phyloP scores from a whole-genome alignment of 2,113 vertebrate genomes.

The Tragelaphus scriptus region DNA sequence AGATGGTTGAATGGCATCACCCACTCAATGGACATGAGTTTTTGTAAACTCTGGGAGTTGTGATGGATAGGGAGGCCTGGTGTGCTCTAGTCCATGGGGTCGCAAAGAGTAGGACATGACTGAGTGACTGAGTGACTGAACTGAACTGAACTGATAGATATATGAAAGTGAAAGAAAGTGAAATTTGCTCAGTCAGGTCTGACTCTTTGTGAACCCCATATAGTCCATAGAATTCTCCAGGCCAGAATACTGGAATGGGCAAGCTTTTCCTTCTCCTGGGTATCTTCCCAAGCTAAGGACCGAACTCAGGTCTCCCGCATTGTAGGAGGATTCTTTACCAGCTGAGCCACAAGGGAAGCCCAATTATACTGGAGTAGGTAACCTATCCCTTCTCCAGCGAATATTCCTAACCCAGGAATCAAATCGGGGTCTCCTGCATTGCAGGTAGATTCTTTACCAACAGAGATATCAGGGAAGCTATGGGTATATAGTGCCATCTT shows the following conservation, averaged over 20 bases:
- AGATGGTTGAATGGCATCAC: not conserved
- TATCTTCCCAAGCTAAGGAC: not conserved
- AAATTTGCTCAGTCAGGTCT: not conserved
- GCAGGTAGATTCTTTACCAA: not conserved
- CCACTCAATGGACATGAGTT: not conserved
- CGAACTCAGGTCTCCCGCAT: accelerated
- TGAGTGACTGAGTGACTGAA: not conserved
- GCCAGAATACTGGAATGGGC: not conserved
- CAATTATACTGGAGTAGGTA: not conserved
- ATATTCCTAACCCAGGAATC: not conserved
- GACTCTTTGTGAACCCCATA: not conserved
- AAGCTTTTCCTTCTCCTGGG: not conserved
- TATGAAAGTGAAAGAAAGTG: not conserved
- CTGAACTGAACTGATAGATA: not conserved
- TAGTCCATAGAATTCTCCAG: not conserved
- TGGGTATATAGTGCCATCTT: not conserved
- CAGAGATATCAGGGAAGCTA: not conserved
- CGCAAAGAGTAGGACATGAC: not conserved
- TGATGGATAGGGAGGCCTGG: not conserved
- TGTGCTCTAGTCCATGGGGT: accelerated
- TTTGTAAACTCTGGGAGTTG: not conserved
- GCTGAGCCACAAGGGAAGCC: not conserved
- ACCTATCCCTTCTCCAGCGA: not conserved
- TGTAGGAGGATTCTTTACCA: not conserved
- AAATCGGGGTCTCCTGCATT: not conserved